Evolutionary conservation across 2,797 vertebrate species (phyloP), one percentile per base, ranked within the genome.

Genomic region (Diglossa cyanea): DNA sequence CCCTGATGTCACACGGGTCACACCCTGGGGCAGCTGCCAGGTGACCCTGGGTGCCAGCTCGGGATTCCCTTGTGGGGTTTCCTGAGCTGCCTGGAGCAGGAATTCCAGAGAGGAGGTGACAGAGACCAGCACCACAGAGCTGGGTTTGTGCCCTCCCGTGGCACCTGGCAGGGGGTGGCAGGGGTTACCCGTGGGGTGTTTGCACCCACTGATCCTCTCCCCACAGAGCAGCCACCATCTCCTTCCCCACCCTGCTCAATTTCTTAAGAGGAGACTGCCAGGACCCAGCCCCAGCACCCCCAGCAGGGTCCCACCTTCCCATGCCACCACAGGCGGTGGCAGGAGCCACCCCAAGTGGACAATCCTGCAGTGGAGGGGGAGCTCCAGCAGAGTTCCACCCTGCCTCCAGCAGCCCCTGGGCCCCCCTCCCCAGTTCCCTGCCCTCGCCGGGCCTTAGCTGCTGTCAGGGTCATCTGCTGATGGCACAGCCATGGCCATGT

Each of bases 381-480:
- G 40, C 71, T 70, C 54, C 60, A 10, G 70, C 3, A 1, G 3
- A 2, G 13, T 4, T n/a, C 63, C 48, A 31, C 9, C 21, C 45
- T 17, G 4, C 28, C 48, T 35, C 53, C 15, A 30, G 0, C 1
- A 1, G 37, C 45, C 8, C 35, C n/a, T 2, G 14, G 31, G 42
- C 23, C 20, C 6, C 19, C 17, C 16, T 55, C 13, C 15, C 73
- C 3, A 0, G 31, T n/a, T 40, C 51, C 60, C 39, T 23, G 39
- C 39, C 40, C 17, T n/a, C 11, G 14, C 12, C 0, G 0, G 6
- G 18, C 78, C 70, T 0, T 0, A 10, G 25, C 10, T 0, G 0
- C 61, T 0, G 0, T 1, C 0, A 0, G 54, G 9, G n/a, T 10
- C n/a, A 16, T 30, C 2, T 28, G 28, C 3, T 30, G 50, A 28